A percentile compares a stretch with the other conserved stretches of the same genome.
phyloP scores from a whole-genome alignment of 2,113 vertebrate genomes.

The Rana temporaria region DNA sequence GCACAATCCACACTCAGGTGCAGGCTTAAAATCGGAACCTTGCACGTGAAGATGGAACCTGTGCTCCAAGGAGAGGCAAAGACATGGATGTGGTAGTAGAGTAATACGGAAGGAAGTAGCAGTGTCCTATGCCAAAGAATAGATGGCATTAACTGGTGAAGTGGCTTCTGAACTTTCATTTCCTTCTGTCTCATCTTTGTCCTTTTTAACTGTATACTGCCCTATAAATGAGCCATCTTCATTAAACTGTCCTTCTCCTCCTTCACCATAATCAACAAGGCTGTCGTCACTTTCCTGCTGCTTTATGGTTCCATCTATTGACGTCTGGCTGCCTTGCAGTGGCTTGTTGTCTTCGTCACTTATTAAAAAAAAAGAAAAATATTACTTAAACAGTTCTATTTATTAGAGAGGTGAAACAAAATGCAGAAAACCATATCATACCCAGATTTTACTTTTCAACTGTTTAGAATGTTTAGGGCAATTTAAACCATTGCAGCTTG shows the following conservation, averaged over 20 bases:
- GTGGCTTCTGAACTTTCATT: conserved; percentile 98
- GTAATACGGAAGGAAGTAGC: conserved; percentile 41
- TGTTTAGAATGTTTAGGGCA: no score
- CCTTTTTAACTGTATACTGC: conserved; percentile 98
- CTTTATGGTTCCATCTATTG: conserved; percentile 93
- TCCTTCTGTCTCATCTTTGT: conserved; percentile 98
- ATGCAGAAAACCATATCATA: background rate
- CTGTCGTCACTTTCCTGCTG: conserved; percentile 95
- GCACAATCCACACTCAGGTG: background rate
- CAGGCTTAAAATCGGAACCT: conserved; percentile 5
- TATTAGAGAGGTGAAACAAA: no score
- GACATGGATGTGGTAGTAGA: conserved; percentile 7
- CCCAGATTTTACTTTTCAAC: no score
- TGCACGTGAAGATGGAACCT: background rate
- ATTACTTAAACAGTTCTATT: no score
- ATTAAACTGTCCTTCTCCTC: conserved; percentile 95
- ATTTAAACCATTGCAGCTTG: no score
- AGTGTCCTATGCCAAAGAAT: conserved; percentile 84
- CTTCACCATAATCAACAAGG: conserved; percentile 96
- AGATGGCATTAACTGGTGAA: conserved; percentile 95
- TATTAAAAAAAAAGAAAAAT: conserved; percentile 65
- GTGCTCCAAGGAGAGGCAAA: conserved; percentile 30
- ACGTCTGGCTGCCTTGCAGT: conserved; percentile 95
- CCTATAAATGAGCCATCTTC: conserved; percentile 98
- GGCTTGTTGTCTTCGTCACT: conserved; percentile 99